Evolutionary conservation across 2,797 vertebrate genomes (phyloP), one percentile per base, ranked within the genome.

Genomic region (Phataginus tetradactyla): DNA sequence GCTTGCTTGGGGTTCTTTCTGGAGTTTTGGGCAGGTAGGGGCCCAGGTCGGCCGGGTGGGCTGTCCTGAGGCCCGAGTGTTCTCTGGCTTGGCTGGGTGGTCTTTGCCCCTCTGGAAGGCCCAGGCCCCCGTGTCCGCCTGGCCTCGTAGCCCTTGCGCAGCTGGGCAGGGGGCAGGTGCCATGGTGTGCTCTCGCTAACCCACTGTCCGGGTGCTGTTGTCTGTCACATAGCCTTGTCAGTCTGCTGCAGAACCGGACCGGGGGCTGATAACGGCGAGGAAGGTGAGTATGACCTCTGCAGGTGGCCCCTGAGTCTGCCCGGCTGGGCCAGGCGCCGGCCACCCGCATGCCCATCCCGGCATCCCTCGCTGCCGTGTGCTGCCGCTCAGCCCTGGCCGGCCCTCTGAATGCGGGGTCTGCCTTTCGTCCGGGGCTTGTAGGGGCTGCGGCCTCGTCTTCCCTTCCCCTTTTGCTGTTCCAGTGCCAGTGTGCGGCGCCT

Each of bases 211-310:
- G 90, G 83, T 7, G 20, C 93, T 96, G 94, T 96, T 85, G 25
- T 61, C 34, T 34, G 39, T 39, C 5, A 69, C 85, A 51, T 59
- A 98, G 97, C 97, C 53, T 87, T 98, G 96, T 98, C 97, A 18
- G 97, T 97, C 95, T 98, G 97, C 97, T 97, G 87, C 71, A 97
- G 96, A 77, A 37, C 97, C 13, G 97, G 97, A 91, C 80, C 97
- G 0, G 97, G 97, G 92, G 91, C 87, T 12, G 97, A 98, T 85
- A 96, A 91, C 68, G 91, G 97, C 12, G 97, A 98, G 96, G 97
- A 98, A 98, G 97, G 97, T 98, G 90, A 97, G 97, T 45, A 81
- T 92, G 25, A 1, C 18, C 29, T 51, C 39, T 27, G 57, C 6
- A 1, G 79, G 61, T 75, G 72, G 66, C 57, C 95, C 93, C 85